Conservation (phyloP, 2,797 vertebrate species). For the Botia kubotai region DNA sequence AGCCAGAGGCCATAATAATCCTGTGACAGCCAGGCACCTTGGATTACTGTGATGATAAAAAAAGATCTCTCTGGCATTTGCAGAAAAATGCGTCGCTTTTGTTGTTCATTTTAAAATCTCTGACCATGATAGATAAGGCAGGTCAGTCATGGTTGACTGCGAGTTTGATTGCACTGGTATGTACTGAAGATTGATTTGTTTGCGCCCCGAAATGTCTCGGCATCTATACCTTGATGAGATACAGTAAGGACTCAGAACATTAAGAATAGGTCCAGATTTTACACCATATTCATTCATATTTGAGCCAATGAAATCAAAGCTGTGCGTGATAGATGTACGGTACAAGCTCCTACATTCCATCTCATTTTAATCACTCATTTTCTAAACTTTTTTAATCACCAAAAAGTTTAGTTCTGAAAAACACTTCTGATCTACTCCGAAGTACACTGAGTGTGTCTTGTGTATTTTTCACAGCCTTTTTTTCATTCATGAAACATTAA, state of each 20-base stretch:
- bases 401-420: too few relatives aligned
- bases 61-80: slow-evolving; percentile 19
- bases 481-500: too few relatives aligned
- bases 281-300: too few relatives aligned
- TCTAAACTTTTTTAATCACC: too few relatives aligned
- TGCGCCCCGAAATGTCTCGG: neutral
- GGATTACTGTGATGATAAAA: slow-evolving; percentile 28
- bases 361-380: too few relatives aligned
- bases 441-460: too few relatives aligned
- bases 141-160: neutral
- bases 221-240: neutral
- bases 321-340: too few relatives aligned
- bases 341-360: too few relatives aligned
- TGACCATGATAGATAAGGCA: neutral
- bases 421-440: too few relatives aligned
- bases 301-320: too few relatives aligned
- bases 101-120: slow-evolving; percentile 20
- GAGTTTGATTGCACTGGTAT: neutral
- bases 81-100: neutral
- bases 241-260: neutral
- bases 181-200: neutral
- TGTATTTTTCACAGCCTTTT: too few relatives aligned
- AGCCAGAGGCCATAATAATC: slow-evolving; percentile 32
- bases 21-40: slow-evolving; percentile 27
- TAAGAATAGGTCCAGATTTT: too few relatives aligned